These are phyloP conservation scores for Galbula dea DNA, from an alignment of 2,113 vertebrate species.

Conservation along the genomic window DNA sequence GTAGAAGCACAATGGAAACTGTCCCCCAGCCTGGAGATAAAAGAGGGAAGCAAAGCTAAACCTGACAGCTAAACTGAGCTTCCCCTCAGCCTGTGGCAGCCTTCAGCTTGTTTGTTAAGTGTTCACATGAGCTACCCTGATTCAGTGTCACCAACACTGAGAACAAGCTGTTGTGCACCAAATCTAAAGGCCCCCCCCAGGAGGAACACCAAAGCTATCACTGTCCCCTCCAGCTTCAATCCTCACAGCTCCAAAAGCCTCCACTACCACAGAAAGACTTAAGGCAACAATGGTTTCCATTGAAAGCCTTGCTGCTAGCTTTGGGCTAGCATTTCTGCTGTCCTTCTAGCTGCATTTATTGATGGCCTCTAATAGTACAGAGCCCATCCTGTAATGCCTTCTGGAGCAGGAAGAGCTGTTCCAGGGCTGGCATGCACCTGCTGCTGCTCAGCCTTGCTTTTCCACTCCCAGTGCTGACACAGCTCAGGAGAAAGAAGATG, in stretches of 20 bases:
- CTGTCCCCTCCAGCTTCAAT: background rate
- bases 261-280: background rate
- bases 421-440: background rate
- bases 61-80: background rate
- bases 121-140: background rate
- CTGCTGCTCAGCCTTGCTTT: background rate
- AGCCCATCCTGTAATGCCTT: background rate
- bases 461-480: background rate
- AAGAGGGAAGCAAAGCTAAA: background rate
- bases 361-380: background rate
- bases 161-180: background rate
- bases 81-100: background rate
- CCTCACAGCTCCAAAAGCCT: background rate
- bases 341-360: background rate
- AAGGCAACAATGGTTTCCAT: background rate
- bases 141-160: background rate
- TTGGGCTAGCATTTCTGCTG: background rate
- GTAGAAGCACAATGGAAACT: background rate
- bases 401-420: background rate
- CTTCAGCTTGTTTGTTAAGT: background rate
- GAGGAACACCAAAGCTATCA: background rate
- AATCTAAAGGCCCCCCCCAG: no score
- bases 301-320: background rate
- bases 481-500: background rate
- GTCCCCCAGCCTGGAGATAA: background rate